A percentile compares a stretch with the other conserved stretches of the same genome.
Conservation (phyloP, 2,113 vertebrate species). For the Mormyrus lacerda region DNA sequence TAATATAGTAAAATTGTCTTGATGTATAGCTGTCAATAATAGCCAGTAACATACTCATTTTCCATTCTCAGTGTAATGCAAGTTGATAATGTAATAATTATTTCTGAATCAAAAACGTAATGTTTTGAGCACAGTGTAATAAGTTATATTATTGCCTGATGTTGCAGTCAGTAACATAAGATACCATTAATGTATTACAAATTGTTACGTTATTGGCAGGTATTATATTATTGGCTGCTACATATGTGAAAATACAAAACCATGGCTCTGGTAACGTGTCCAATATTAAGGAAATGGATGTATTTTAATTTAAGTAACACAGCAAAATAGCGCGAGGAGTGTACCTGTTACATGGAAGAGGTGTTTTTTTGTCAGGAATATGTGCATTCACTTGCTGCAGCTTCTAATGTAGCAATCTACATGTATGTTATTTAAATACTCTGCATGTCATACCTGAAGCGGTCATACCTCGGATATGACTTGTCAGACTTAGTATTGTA, state of each 20-base stretch:
- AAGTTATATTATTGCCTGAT: background rate
- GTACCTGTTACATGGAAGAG: background rate
- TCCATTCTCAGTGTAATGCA: background rate
- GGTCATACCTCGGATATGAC: background rate
- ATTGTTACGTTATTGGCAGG: background rate
- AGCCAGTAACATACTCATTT: background rate
- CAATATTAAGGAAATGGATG: background rate
- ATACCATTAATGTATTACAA: background rate
- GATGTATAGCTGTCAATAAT: background rate
- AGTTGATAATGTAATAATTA: background rate
- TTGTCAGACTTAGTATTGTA: background rate
- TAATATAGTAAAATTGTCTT: background rate
- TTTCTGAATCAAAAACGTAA: background rate
- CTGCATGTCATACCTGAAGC: background rate
- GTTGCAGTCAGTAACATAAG: background rate
- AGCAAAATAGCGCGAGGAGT: background rate
- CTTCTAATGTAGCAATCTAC: background rate
- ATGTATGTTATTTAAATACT: background rate
- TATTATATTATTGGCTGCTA: background rate
- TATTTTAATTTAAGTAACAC: background rate
- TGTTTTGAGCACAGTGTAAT: background rate
- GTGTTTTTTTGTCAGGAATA: background rate
- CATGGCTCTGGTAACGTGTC: background rate
- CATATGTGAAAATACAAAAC: background rate
- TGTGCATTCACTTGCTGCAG: background rate